Conservation (phyloP, 2,113 vertebrate genomes). For the Rhea americana region DNA sequence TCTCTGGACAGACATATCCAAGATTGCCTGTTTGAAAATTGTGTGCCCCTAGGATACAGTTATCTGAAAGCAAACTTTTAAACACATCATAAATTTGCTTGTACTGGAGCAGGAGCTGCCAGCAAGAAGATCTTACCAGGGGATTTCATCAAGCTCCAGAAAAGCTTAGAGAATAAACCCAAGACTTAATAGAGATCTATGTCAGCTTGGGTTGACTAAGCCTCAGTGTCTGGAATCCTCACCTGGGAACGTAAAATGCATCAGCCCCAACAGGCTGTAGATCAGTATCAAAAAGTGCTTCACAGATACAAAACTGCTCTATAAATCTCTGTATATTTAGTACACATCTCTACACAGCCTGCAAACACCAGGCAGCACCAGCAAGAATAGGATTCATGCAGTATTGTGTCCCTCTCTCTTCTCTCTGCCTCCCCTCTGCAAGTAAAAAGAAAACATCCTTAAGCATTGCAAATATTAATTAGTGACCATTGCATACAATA, state of each 20-base stretch:
- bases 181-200: constrained; percentile 24
- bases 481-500: accelerated
- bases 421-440: not conserved
- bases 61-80: constrained; percentile 46
- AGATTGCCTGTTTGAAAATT: not conserved
- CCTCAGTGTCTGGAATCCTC: constrained; percentile 15
- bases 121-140: constrained; percentile 27
- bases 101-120: not conserved
- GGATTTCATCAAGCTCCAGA: constrained; percentile 36
- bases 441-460: not conserved
- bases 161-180: constrained; percentile 52
- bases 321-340: not conserved
- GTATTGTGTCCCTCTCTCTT: not conserved
- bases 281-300: not conserved
- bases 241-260: not conserved
- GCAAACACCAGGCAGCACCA: not conserved
- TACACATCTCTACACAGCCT: not conserved
- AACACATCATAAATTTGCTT: constrained; percentile 2
- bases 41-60: not conserved
- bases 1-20: constrained; percentile 34
- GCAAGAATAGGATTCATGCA: not conserved
- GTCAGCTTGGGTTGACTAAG: constrained; percentile 22
- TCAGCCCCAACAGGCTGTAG: not conserved
- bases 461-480: not conserved
- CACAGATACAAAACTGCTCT: not conserved